These are phyloP conservation scores for Tragelaphus oryx DNA, from an alignment of 2,797 vertebrate species.

Conservation along the genomic window DNA sequence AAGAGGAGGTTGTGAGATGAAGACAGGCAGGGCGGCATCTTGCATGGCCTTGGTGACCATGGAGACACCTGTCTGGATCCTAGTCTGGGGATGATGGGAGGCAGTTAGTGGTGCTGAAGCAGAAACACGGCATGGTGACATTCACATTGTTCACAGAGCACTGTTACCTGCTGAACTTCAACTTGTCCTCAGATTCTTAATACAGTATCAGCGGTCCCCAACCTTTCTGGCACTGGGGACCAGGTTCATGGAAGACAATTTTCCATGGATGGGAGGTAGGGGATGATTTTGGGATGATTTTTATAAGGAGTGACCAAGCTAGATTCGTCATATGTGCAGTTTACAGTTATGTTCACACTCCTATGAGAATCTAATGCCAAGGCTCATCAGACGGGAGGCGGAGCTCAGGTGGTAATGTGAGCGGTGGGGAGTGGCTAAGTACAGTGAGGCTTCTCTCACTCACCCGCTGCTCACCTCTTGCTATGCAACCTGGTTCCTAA, in stretches of 20 bases:
- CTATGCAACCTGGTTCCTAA: neutral
- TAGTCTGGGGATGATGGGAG: neutral
- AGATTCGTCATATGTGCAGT: neutral
- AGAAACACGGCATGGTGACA: neutral
- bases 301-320: neutral
- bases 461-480: neutral
- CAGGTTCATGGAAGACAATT: neutral
- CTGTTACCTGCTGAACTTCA: neutral
- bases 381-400: neutral
- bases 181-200: neutral
- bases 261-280: neutral
- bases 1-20: neutral
- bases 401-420: neutral
- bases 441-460: neutral
- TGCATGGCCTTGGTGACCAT: neutral
- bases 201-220: neutral
- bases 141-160: neutral
- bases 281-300: neutral
- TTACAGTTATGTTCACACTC: neutral
- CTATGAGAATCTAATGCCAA: neutral
- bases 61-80: neutral
- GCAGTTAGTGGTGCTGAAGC: neutral
- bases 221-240: neutral
- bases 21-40: neutral
- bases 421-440: neutral